A percentile compares a stretch with the other conserved stretches of the same genome.
Evolutionary conservation across 1,140 invertebrate genomes (phyloP).

Genomic region (Drosophila subobscura): DNA sequence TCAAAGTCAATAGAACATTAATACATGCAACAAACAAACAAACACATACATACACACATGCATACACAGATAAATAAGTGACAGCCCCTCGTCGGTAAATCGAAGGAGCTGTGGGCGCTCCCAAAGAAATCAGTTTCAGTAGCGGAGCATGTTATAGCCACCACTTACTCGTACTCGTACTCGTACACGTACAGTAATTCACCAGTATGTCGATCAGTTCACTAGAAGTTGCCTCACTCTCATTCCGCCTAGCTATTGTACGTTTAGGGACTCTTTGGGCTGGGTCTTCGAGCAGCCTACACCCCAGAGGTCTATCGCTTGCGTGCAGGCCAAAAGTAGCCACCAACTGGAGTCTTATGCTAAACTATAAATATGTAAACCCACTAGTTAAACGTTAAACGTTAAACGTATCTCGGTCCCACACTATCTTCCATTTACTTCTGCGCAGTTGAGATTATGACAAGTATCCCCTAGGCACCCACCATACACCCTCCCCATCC

Average conservation of each 20-base stretch:
- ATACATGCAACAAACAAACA: conserved; percentile 10
- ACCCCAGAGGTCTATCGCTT: not conserved
- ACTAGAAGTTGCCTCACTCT: conserved; percentile 51
- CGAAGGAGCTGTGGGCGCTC: conserved; percentile 23
- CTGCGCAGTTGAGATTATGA: conserved; percentile 18
- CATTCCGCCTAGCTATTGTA: conserved; percentile 45
- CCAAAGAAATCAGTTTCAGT: conserved; percentile 36
- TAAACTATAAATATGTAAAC: conserved; percentile 1
- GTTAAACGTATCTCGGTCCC: conserved; percentile 1
- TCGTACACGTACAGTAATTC: conserved; percentile 20
- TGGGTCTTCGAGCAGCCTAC: conserved; percentile 6
- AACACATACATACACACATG: not conserved
- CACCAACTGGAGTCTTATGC: not conserved
- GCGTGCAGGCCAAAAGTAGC: not conserved
- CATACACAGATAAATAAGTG: not conserved
- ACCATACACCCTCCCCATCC: conserved; percentile 1
- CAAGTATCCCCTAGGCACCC: conserved; percentile 10
- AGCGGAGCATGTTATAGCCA: conserved; percentile 48
- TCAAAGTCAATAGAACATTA: conserved; percentile 1
- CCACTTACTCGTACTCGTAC: conserved; percentile 21
- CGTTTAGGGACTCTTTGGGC: conserved; percentile 2
- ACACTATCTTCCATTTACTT: not conserved
- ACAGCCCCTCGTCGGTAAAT: conserved; percentile 15
- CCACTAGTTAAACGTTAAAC: conserved; percentile 14
- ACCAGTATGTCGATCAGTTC: conserved; percentile 19